These are phyloP conservation scores for Eupeodes corollae DNA, from an alignment of 1,140 invertebrate species.

Conservation along the genomic window DNA sequence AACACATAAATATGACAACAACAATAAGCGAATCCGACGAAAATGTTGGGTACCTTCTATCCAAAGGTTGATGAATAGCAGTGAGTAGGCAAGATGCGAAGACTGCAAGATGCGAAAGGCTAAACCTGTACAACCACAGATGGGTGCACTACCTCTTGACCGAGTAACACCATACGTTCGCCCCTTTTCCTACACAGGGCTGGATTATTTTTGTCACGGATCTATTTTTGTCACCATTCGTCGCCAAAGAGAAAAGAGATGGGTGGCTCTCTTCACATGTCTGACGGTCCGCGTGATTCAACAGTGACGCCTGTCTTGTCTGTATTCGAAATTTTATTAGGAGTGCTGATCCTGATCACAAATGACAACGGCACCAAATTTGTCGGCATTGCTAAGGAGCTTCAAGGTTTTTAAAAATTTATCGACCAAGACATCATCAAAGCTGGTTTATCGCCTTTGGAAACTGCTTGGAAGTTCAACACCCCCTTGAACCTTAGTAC, in stretches of 20 bases:
- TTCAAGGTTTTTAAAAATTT: not conserved
- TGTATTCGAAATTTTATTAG: not conserved
- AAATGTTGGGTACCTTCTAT: not conserved
- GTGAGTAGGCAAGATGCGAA: too few species aligned
- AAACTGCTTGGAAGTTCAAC: conserved; percentile 12
- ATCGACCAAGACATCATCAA: not conserved
- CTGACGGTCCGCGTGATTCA: conserved; percentile 16
- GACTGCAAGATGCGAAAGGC: not conserved
- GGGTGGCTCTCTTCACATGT: conserved; percentile 21
- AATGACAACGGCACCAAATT: not conserved
- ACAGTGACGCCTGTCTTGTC: not conserved
- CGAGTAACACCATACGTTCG: not conserved
- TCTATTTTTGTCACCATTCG: not conserved
- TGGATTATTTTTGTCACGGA: conserved; percentile 1
- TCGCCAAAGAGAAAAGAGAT: conserved; percentile 14
- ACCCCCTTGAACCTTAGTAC: conserved; percentile 11
- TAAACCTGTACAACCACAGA: not conserved
- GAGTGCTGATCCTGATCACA: not conserved
- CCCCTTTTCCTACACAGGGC: not conserved
- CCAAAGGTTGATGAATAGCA: not conserved
- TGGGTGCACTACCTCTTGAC: not conserved
- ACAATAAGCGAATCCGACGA: not conserved
- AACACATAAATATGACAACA: not conserved
- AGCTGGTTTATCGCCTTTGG: not conserved
- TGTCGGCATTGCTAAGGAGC: not conserved